These are phyloP conservation scores for Argentina silus DNA, from an alignment of 2,797 vertebrate genomes.

Conservation along the genomic window DNA sequence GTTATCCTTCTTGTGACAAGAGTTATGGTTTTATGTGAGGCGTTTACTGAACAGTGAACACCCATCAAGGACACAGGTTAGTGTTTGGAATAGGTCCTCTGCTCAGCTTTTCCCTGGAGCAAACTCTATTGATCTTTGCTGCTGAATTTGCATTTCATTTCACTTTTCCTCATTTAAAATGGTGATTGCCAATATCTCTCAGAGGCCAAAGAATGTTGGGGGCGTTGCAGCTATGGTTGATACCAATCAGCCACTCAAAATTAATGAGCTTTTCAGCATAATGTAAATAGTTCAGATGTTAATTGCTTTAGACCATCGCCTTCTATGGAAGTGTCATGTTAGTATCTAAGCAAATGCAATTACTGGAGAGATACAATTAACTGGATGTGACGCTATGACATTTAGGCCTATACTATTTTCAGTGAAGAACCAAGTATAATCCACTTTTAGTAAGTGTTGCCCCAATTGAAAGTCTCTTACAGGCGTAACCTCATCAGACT, in stretches of 20 bases:
- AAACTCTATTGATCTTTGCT: constrained; percentile 66
- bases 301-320: constrained; percentile 48
- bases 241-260: constrained; percentile 71
- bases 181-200: constrained; percentile 74
- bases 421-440: not conserved
- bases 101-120: constrained; percentile 45
- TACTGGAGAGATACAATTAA: constrained; percentile 5
- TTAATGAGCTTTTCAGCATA: constrained; percentile 75
- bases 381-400: not conserved
- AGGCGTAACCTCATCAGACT: too few relatives aligned
- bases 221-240: constrained; percentile 67
- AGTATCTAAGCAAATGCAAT: not conserved
- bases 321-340: constrained; percentile 37
- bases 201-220: constrained; percentile 62
- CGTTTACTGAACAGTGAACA: constrained; percentile 31
- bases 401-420: not conserved
- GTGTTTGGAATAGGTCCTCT: constrained; percentile 24
- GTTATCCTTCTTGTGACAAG: not conserved
- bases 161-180: constrained; percentile 74
- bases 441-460: too few relatives aligned
- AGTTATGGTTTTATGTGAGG: constrained; percentile 2
- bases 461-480: too few relatives aligned
- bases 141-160: constrained; percentile 78
- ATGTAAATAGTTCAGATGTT: constrained; percentile 70
- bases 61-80: constrained; percentile 52